Base-by-base conservation (phyloP, 2,113 vertebrate genomes). In the Furnarius figulus region DNA sequence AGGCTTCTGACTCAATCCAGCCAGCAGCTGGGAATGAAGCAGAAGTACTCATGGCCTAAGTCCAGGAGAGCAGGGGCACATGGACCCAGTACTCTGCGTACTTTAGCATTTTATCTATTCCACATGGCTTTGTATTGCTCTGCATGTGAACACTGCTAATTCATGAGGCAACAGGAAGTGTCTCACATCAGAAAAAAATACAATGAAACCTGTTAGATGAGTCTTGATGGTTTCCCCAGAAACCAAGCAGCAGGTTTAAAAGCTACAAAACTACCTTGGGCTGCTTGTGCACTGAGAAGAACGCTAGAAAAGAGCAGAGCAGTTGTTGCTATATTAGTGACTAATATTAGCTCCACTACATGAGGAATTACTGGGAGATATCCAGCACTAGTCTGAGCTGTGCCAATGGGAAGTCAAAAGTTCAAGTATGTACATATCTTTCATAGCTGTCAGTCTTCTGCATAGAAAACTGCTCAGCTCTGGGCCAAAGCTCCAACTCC, bases 391-490 rank as follows among this genome's bases (percentile, higher is more conserved):
- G 66, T 49, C 83, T 84, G 79, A 83, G 92, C 59, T 80, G 66
- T 96, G 97, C 94, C 96, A 97, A 82, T 12, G 61, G 62, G 30
- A 93, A 96, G 95, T 95, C 86, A 96, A 68, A 72, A 94, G 97
- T 97, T 97, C 90, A 92, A 72, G 56, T 77, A 85, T 3, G 20
- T 93, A 94, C 21, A 3, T 73, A 87, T 82, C 81, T 83, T 86
- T 83, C 70, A 56, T 66, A 90, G 91, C 75, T 96, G 90, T 94
- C 85, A 68, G 52, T 94, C 89, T 90, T 62, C 10, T 31, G 46
- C 59, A 52, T 1, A 35, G 59, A 44, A 49, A 65, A 84, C 55
- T 79, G 68, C 67, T 86, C 55, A 65, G 74, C 70, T 83, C 52
- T 22, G 50, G 62, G 78, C 62, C 65, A 88, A 86, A 88, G 73